Base-by-base conservation (phyloP, 2,888 invertebrate genomes). In the Cacoxenus indagator region DNA sequence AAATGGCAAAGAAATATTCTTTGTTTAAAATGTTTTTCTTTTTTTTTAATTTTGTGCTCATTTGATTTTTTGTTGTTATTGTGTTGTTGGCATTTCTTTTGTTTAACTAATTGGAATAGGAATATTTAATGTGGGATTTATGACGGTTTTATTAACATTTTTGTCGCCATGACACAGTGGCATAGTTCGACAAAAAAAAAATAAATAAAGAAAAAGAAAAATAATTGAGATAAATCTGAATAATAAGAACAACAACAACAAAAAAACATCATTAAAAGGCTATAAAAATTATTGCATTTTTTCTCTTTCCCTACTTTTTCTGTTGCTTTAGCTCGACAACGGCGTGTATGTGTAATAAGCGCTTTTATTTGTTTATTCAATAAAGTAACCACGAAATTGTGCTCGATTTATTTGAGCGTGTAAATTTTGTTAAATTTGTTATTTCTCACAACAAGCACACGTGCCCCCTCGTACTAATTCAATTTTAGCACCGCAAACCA, bases 151-250 rank as follows among this genome's bases (percentile, higher is more conserved):
- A 43, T 43, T 62, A 62, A 62, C n/a, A 43, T 45, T 9, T 61
- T n/a, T n/a, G 22, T 82, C 79, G 83, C 81, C 80, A 82, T 80
- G 80, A 83, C 80, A 80, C 75, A 80, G 79, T 81, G 75, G 73
- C 76, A 75, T 75, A 73, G 70, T 72, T 62, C 19, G 14, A 9
- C 31, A 26, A 19, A 31, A 31, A 59, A 59, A 59, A 31, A 2
- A 24, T 5, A 27, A 4, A 27, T 29, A 17, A 6, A 24, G 31
- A 37, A 65, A 65, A 27, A 31, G n/a, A 14, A 27, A 4, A 64
- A 29, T 9, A 64, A 55, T 37, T 27, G 55, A 24, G 43, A 54
- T 43, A 51, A 51, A 43, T 5, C 24, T 3, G 59, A 22, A 64
- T 2, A 9, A 45, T 46, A 43, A 19, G 8, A 22, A 66, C 68